Evolutionary conservation across 2,113 vertebrate species (phyloP).

Genomic region (Micromys minutus): DNA sequence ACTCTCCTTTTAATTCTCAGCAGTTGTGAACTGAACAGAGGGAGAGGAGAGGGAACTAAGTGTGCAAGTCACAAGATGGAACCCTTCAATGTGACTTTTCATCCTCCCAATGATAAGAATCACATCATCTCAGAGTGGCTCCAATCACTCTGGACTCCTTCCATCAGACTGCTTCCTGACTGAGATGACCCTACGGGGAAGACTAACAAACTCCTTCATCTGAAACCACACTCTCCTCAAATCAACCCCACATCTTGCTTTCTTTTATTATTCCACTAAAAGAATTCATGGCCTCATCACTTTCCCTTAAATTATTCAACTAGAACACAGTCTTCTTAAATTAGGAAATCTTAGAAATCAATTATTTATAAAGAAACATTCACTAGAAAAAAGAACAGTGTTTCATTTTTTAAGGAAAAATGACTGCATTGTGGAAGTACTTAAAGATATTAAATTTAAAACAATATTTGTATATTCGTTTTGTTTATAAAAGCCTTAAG

Average conservation of each 20-base stretch:
- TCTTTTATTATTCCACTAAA: conserved; percentile 49
- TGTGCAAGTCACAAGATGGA: conserved; percentile 21
- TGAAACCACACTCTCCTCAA: conserved; percentile 34
- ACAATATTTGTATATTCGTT: conserved; percentile 50
- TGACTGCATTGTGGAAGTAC: conserved; percentile 37
- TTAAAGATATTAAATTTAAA: conserved; percentile 53
- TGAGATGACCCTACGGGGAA: background rate
- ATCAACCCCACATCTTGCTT: conserved; percentile 1
- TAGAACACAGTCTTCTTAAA: conserved; percentile 54
- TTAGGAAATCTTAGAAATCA: conserved; percentile 59
- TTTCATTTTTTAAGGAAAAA: conserved; percentile 45
- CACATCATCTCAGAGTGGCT: background rate
- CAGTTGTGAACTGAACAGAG: background rate
- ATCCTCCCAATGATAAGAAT: background rate
- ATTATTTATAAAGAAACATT: conserved; percentile 66
- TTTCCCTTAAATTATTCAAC: conserved; percentile 51
- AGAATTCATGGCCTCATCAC: conserved; percentile 36
- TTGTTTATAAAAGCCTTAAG: conserved; percentile 68
- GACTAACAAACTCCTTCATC: conserved; percentile 9
- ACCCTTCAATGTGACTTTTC: background rate
- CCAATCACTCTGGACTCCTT: background rate
- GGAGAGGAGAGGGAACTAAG: background rate
- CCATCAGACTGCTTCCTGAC: background rate
- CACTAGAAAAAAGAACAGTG: conserved; percentile 39
- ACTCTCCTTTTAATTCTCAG: conserved; percentile 25